Evolutionary conservation across 2,797 vertebrate genomes (phyloP), one percentile per base, ranked within the genome.

Genomic region (Catostomus latipinnis): DNA sequence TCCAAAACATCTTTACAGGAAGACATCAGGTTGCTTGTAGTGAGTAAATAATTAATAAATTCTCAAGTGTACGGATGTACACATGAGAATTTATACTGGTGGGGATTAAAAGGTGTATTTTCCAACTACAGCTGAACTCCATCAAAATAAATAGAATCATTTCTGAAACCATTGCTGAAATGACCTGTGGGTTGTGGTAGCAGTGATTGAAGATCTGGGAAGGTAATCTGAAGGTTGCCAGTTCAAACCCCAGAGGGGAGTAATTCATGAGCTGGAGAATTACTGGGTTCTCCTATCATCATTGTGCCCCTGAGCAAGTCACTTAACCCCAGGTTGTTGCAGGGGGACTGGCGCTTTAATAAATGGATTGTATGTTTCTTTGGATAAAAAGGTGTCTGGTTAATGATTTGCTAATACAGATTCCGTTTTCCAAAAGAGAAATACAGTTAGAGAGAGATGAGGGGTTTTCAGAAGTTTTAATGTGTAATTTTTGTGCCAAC

Each of bases 41-140:
- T 34, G n/a, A 46, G 73, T 13, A 54, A 54, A 75, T 65, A 13
- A 45, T 54, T 34, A 14, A 66, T 12, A 49, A 62, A 45, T 46
- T 12, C 11, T 68, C 6, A 4, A 45, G 34, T 34, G 34, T 71
- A 18, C 45, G 1, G 4, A 12, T 22, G 22, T 22, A 22, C 22
- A 22, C 22, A 22, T 22, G 22, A 2, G 22, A 22, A 22, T 22
- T 54, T 56, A n/a, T 52, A 62, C 60, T 10, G 61, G 50, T 46
- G 75, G 9, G 45, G 2, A 43, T 69, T 1, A 12, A 34, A 77
- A 34, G 22, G 75, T 18, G 48, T 5, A 13, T 45, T 56, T 5
- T 70, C 62, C 22, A n/a, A 49, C 67, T 78, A 54, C 34, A 22
- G 7, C 34, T 62, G 48, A 62, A 67, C 43, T 49, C 14, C 56